Evolutionary conservation across 1,140 invertebrate genomes (phyloP), one percentile per base, ranked within the genome.

Genomic region (Drosophila nikananu): DNA sequence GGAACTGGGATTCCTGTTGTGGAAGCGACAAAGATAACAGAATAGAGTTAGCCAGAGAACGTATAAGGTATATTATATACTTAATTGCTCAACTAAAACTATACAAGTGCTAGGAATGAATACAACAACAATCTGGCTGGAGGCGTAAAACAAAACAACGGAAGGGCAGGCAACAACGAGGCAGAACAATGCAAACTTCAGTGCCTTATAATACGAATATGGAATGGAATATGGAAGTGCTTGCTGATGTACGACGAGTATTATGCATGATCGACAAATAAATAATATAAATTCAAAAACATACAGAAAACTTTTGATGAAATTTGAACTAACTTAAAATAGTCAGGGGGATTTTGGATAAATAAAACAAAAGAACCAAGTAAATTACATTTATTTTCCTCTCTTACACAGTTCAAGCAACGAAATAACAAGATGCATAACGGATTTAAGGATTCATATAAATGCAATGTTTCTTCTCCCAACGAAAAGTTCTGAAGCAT

Each of bases 1-100:
- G 63, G 96, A 96, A 83, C 96, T 97, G 71, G 96, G 95, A 94
- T 97, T 97, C 93, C 97, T 97, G 60, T 70, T 97, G 68, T 64
- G 12, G 59, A 21, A 32, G 30, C 49, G 21, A 71, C 66, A 77
- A 52, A 27, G 15, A 27, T 3, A 21, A 58, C 21, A 27, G 6
- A 27, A 7, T 27, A 0, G 13, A 21, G 15, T 48, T 59, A 27
- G 23, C 58, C 17, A 19, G 23, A 15, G 19, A 7, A 15, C 3
- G 9, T 3, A 15, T 12, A 5, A 35, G 15, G 7, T 48, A 12
- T 21, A 25, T 27, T 5, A 27, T 35, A 2, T 35, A 8, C 9
- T 35, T 63, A 46, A 15, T 25, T 32, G 37, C 41, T 30, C 3
- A 32, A 21, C 37, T 32, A 21, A 48, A 19, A 51, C 32, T 63